Percentiles rank a stretch among this genome's conserved stretches.
Conservation (phyloP, 2,113 vertebrate species). For the Gavia stellata region DNA sequence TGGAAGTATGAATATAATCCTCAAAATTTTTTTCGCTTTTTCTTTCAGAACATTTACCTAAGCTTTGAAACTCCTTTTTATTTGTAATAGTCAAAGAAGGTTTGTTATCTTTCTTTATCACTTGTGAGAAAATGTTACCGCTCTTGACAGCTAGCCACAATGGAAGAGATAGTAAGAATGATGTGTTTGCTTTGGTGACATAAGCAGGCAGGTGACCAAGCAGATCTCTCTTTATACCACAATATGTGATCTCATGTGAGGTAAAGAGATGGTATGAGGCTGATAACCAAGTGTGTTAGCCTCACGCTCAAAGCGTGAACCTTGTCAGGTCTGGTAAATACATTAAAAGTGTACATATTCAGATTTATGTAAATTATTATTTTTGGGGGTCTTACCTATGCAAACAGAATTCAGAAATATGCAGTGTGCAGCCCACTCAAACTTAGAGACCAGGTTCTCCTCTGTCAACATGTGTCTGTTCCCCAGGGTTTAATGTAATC, state of each 20-base stretch:
- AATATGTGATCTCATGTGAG: background rate
- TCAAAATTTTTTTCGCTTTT: background rate
- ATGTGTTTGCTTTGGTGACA: background rate
- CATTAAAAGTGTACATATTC: background rate
- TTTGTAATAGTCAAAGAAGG: background rate
- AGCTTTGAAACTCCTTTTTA: background rate
- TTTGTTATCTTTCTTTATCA: background rate
- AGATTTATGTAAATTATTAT: background rate
- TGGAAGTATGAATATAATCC: background rate
- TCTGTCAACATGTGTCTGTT: background rate
- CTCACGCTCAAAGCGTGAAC: rapidly evolving
- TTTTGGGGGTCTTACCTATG: background rate
- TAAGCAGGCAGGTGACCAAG: conserved; percentile 2
- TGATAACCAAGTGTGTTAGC: background rate
- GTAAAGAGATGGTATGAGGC: background rate
- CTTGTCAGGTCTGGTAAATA: background rate
- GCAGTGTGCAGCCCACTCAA: background rate
- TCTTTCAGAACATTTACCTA: background rate
- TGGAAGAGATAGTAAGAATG: background rate
- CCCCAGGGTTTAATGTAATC: background rate
- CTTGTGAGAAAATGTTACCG: background rate
- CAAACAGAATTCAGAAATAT: background rate
- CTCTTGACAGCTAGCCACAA: background rate
- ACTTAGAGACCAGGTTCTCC: background rate
- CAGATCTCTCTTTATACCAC: background rate